phyloP scores from a whole-genome alignment of 2,113 vertebrate genomes.

The Actinemys pallida region DNA sequence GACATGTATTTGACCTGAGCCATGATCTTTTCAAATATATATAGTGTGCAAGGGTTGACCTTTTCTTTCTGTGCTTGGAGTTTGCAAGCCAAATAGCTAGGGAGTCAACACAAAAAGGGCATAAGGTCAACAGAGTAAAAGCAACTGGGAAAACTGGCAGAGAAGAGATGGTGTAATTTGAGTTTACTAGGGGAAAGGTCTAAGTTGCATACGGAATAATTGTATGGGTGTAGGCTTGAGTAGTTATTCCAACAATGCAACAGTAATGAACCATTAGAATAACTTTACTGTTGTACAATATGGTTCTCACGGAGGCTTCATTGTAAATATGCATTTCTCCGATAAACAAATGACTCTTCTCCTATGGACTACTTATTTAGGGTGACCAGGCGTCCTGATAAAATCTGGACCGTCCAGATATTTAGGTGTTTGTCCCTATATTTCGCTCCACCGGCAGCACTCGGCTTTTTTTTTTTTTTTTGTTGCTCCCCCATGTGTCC shows the following conservation, averaged over 20 bases:
- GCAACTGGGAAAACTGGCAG: not conserved
- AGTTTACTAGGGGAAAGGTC: not conserved
- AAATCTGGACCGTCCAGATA: no score
- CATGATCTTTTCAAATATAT: not conserved
- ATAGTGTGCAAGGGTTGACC: not conserved
- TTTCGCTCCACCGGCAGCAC: no score
- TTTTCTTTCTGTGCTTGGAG: not conserved
- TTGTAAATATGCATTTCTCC: not conserved
- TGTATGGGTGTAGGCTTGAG: not conserved
- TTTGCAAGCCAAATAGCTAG: not conserved
- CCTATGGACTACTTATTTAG: not conserved
- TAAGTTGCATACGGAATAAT: not conserved
- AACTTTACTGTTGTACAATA: not conserved
- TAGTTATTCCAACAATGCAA: fast-evolving
- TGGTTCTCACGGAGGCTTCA: not conserved
- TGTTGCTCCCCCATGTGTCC: no score
- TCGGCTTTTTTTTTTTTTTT: no score
- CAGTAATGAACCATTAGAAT: not conserved
- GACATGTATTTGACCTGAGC: not conserved
- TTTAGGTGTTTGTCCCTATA: no score
- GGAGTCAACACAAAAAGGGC: fast-evolving
- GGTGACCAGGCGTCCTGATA: no score
- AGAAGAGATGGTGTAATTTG: not conserved
- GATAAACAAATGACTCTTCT: not conserved
- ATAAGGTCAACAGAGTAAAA: not conserved